phyloP scores from a whole-genome alignment of 2,888 invertebrate species.

The Trissolcus japonicus region DNA sequence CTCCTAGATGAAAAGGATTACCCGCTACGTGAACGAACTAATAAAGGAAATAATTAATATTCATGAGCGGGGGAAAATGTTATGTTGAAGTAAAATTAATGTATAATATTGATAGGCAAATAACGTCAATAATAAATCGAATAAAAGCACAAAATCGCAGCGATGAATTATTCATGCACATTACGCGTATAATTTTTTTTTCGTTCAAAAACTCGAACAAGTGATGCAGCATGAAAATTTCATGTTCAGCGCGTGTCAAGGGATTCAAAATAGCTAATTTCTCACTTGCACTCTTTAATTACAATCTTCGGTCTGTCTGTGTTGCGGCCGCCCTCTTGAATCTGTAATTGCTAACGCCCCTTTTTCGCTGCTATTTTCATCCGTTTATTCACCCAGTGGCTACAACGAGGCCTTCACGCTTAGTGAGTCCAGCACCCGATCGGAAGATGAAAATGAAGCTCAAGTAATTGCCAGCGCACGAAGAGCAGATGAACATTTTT shows the following conservation, averaged over 20 bases:
- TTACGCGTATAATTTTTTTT: constrained; percentile 20
- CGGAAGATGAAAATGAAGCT: constrained; percentile 66
- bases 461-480: constrained; percentile 55
- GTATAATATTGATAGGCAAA: constrained; percentile 31
- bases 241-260: constrained; percentile 32
- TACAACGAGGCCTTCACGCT: constrained; percentile 64
- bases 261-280: constrained; percentile 35
- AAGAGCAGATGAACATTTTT: constrained; percentile 45
- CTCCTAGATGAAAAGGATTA: constrained; percentile 21
- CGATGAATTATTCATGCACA: constrained; percentile 35
- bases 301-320: constrained; percentile 35
- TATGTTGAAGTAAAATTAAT: constrained; percentile 26
- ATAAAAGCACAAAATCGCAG: constrained; percentile 26
- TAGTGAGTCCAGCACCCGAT: constrained; percentile 63
- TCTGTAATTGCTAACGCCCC: constrained; percentile 50
- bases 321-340: constrained; percentile 40
- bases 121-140: constrained; percentile 45
- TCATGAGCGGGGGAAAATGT: constrained; percentile 30
- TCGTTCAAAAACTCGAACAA: constrained; percentile 11
- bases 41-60: constrained; percentile 34
- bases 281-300: constrained; percentile 48
- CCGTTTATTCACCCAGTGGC: constrained; percentile 37
- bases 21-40: constrained; percentile 20
- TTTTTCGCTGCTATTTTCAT: constrained; percentile 49
- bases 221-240: constrained; percentile 31